A percentile compares a stretch with the other conserved stretches of the same genome.
Conservation (phyloP, 2,113 vertebrate species). For the Colius striatus region DNA sequence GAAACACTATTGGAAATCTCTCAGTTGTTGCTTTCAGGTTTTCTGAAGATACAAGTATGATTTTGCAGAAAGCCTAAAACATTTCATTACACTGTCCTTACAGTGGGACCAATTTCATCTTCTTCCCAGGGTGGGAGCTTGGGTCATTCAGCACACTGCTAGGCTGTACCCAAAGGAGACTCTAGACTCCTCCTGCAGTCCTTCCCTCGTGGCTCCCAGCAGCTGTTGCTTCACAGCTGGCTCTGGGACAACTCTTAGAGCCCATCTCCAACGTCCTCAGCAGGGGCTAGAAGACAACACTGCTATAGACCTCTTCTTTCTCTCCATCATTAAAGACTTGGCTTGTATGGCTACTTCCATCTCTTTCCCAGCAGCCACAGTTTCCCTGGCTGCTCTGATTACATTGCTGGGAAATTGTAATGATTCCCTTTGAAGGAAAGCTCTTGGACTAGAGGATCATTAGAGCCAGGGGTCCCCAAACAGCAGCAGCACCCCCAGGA, state of each 20-base stretch:
- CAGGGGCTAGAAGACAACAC: background rate
- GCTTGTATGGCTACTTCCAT: background rate
- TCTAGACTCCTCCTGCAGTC: background rate
- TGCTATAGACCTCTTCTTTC: background rate
- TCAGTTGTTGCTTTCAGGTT: background rate
- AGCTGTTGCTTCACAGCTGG: background rate
- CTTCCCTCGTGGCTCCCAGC: fast-evolving
- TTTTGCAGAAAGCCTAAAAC: background rate
- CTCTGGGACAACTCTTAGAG: background rate
- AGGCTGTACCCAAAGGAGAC: background rate
- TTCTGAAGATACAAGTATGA: background rate
- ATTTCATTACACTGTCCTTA: background rate
- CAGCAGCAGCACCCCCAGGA: background rate
- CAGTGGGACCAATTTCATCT: background rate
- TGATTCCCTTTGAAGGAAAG: background rate
- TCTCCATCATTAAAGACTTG: background rate
- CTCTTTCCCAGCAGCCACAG: background rate
- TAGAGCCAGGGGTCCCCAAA: background rate
- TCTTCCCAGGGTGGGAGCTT: background rate
- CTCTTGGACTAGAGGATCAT: background rate
- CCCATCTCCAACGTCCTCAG: background rate
- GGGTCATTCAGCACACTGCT: fast-evolving
- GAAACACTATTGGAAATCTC: background rate
- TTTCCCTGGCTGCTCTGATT: background rate
- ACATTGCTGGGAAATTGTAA: background rate